These are phyloP conservation scores for Eubucco bourcierii DNA, from an alignment of 2,113 vertebrate species.

Conservation along the genomic window DNA sequence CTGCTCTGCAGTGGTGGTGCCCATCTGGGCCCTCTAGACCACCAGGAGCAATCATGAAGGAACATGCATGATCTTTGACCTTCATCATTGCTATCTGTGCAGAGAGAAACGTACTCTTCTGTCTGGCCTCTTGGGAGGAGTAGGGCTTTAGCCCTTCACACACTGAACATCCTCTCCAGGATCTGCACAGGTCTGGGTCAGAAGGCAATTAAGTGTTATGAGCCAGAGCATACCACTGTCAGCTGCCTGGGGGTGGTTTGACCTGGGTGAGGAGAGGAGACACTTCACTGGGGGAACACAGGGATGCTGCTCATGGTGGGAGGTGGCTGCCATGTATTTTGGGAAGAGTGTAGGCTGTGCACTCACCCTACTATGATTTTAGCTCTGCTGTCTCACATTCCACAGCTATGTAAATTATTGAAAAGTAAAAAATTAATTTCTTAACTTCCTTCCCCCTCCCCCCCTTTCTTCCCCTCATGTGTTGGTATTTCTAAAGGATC, in stretches of 20 bases:
- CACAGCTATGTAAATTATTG: neutral
- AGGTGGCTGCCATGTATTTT: neutral
- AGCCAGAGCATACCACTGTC: neutral
- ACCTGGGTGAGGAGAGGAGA: neutral
- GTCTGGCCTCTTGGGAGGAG: neutral
- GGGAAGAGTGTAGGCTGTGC: neutral
- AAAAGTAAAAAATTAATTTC: neutral
- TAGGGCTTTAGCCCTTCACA: neutral
- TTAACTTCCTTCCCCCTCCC: too few species aligned
- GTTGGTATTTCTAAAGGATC: constrained; percentile 25
- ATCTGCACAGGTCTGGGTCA: neutral
- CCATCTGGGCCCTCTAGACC: neutral
- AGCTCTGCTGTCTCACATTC: neutral
- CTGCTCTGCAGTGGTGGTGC: neutral
- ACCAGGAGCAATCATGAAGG: neutral
- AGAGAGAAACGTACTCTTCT: neutral
- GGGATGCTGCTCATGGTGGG: neutral
- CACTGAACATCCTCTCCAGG: neutral
- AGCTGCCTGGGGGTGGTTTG: neutral
- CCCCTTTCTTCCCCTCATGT: neutral
- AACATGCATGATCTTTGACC: rapidly evolving
- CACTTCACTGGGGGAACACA: neutral
- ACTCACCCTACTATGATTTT: neutral
- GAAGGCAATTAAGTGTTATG: neutral
- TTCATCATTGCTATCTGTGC: neutral